phyloP scores from a whole-genome alignment of 2,113 vertebrate species.

The Callipepla californica region DNA sequence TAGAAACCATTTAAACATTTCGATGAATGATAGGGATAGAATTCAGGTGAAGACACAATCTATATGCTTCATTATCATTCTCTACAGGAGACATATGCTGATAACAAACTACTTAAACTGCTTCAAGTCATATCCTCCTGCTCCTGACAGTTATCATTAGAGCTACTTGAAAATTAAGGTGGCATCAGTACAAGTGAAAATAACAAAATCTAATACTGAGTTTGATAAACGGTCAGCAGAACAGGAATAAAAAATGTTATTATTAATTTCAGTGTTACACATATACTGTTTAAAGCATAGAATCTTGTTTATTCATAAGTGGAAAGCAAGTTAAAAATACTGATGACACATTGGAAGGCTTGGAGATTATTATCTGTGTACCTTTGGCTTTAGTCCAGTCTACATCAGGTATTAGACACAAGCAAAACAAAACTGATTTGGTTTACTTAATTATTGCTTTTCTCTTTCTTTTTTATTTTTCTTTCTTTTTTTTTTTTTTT shows the following conservation, averaged over 20 bases:
- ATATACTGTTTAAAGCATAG: not conserved
- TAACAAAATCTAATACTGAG: not conserved
- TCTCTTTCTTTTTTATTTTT: accelerated
- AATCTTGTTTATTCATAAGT: not conserved
- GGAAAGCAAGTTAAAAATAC: not conserved
- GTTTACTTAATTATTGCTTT: not conserved
- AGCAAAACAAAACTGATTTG: not conserved
- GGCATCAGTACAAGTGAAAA: not conserved
- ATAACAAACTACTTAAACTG: slow-evolving; percentile 15
- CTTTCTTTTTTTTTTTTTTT: not conserved
- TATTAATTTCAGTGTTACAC: not conserved
- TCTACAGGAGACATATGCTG: not conserved
- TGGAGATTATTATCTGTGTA: not conserved
- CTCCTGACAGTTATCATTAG: not conserved
- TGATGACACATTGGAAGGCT: not conserved
- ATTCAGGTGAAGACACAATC: not conserved
- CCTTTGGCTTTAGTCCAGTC: not conserved
- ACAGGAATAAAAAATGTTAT: not conserved
- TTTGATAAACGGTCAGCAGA: not conserved
- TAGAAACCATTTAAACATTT: not conserved
- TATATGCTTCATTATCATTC: slow-evolving; percentile 22
- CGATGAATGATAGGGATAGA: not conserved
- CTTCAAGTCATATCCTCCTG: not conserved
- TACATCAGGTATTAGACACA: not conserved
- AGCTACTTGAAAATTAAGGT: slow-evolving; percentile 40